These are phyloP conservation scores for Rugalucina vietnamica DNA, from an alignment of 2,888 invertebrate genomes.

Conservation along the genomic window DNA sequence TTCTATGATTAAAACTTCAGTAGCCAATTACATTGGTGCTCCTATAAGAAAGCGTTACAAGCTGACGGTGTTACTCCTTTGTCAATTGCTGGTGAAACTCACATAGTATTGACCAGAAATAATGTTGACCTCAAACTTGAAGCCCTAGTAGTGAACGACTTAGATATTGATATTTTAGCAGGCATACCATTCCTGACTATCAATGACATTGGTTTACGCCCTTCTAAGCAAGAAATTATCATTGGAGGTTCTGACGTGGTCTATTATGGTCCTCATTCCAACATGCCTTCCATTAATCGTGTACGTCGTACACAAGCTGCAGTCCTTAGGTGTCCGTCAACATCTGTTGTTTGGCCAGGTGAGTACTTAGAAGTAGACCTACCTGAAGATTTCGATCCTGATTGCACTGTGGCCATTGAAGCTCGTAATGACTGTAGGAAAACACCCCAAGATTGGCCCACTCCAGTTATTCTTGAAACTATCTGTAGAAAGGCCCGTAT, in stretches of 20 bases:
- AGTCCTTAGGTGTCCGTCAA: background rate
- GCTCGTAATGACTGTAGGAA: background rate
- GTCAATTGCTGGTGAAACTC: constrained; percentile 45
- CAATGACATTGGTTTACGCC: background rate
- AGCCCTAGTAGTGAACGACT: background rate
- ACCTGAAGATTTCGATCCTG: constrained; percentile 18
- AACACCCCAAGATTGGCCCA: background rate
- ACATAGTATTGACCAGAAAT: background rate
- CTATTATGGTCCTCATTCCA: background rate
- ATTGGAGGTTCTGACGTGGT: background rate
- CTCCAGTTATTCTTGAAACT: constrained; percentile 23
- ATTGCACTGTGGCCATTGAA: constrained; percentile 13
- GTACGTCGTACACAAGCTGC: background rate
- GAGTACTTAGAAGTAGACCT: constrained; percentile 25
- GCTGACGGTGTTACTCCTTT: constrained; percentile 58
- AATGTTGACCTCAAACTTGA: background rate
- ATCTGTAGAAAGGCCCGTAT: constrained; percentile 33
- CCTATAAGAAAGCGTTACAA: constrained; percentile 43
- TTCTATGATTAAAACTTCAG: constrained; percentile 42
- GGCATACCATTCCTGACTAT: background rate
- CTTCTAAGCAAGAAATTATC: background rate
- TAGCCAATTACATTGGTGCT: constrained; percentile 26
- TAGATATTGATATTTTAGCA: background rate
- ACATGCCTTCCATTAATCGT: background rate
- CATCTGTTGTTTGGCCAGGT: constrained; percentile 32